phyloP scores from a whole-genome alignment of 2,113 vertebrate genomes.

The Gavia stellata region DNA sequence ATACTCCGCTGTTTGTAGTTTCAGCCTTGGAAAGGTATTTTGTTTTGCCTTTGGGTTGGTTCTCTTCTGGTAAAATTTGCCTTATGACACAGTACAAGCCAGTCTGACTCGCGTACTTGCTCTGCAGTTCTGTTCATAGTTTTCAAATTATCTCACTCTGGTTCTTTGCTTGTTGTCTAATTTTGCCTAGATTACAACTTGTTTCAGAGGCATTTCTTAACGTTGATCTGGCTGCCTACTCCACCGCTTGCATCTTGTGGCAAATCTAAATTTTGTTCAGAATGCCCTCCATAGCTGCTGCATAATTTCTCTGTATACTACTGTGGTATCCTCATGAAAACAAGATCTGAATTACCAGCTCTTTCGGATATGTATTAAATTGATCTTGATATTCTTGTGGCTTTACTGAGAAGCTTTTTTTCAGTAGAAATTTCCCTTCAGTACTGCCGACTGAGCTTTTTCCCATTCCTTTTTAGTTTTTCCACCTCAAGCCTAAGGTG shows the following conservation, averaged over 20 bases:
- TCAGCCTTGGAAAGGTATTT: background rate
- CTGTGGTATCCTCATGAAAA: background rate
- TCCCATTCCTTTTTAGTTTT: background rate
- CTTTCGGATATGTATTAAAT: background rate
- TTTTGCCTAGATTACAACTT: background rate
- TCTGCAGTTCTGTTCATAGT: background rate
- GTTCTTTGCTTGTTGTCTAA: background rate
- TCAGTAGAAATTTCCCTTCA: background rate
- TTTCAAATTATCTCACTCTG: background rate
- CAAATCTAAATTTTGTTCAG: background rate
- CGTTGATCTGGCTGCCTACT: rapidly evolving
- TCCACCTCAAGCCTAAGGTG: rapidly evolving
- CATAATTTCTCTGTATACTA: background rate
- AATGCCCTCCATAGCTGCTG: no score
- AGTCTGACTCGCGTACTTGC: background rate
- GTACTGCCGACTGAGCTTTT: background rate
- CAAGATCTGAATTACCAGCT: background rate
- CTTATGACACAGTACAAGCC: background rate
- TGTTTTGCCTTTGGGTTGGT: background rate
- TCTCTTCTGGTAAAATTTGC: background rate
- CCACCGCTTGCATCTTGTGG: rapidly evolving
- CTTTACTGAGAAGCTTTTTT: background rate
- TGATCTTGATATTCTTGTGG: background rate
- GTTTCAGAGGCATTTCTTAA: background rate
- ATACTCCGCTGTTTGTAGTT: background rate